Percentiles rank a stretch among this genome's conserved stretches.
Conservation (phyloP, 2,888 invertebrate genomes). For the Apodemia hepburni region DNA sequence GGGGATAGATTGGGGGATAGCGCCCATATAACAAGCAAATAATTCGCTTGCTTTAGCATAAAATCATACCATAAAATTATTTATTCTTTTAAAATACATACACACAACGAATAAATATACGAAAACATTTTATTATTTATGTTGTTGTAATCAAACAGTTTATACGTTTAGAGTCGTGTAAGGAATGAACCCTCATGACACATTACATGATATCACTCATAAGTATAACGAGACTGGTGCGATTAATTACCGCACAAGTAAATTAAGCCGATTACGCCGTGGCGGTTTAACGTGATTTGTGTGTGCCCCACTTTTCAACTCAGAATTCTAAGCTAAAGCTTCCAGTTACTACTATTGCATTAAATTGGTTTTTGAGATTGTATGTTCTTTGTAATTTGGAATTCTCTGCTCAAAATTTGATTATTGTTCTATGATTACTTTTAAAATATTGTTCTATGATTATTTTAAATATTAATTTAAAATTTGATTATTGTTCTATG, state of each 20-base stretch:
- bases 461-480: too few relatives aligned
- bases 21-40: too few relatives aligned
- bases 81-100: too few relatives aligned
- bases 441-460: too few relatives aligned
- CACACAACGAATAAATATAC: too few relatives aligned
- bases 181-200: neutral
- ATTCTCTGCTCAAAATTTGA: too few relatives aligned
- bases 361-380: neutral
- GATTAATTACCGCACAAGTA: conserved; percentile 6
- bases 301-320: neutral
- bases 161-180: neutral
- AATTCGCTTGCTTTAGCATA: too few relatives aligned
- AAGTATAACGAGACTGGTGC: neutral
- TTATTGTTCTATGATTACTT: too few relatives aligned
- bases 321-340: neutral
- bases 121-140: neutral
- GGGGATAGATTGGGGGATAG: too few relatives aligned
- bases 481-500: too few relatives aligned
- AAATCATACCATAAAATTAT: too few relatives aligned
- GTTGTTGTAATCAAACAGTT: neutral
- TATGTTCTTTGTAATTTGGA: neutral
- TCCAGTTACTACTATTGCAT: neutral
- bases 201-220: neutral
- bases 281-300: conserved; percentile 1
- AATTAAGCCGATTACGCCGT: conserved; percentile 1